Conservation (phyloP, 2,888 invertebrate genomes). For the Amiota communis region DNA sequence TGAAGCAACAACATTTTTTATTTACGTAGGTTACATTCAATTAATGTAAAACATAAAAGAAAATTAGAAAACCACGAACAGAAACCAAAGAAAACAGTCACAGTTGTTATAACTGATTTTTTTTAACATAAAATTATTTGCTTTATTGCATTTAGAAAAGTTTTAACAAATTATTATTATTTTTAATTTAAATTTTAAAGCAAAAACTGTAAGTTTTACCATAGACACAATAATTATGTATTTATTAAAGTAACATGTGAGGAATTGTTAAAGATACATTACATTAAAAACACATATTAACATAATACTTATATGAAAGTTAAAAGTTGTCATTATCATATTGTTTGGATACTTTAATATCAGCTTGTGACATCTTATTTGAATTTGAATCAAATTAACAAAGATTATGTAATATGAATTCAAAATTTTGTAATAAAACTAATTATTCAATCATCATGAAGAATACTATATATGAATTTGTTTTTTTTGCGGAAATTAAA, state of each 20-base stretch:
- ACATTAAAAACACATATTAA: constrained; percentile 2
- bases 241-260: background rate
- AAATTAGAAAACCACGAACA: constrained; percentile 40
- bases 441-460: too few relatives aligned
- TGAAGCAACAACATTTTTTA: too few relatives aligned
- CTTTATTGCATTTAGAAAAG: constrained; percentile 32
- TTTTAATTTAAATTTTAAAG: constrained; percentile 37
- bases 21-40: background rate
- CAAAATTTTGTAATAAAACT: too few relatives aligned
- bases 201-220: constrained; percentile 12
- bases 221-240: background rate
- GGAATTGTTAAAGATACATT: constrained; percentile 1
- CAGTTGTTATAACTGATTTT: constrained; percentile 29
- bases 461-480: too few relatives aligned
- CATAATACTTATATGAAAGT: constrained; percentile 31
- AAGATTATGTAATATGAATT: too few relatives aligned
- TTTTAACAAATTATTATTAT: constrained; percentile 35
- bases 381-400: too few relatives aligned
- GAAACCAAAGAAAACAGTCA: constrained; percentile 40
- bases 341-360: constrained; percentile 5
- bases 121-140: background rate
- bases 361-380: too few relatives aligned
- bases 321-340: background rate
- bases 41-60: constrained; percentile 26
- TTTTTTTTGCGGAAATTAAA: too few relatives aligned